A percentile compares a stretch with the other conserved stretches of the same genome.
These are phyloP conservation scores for Dolichallabes microphthalmus DNA, from an alignment of 2,113 vertebrate genomes.

Conservation along the genomic window DNA sequence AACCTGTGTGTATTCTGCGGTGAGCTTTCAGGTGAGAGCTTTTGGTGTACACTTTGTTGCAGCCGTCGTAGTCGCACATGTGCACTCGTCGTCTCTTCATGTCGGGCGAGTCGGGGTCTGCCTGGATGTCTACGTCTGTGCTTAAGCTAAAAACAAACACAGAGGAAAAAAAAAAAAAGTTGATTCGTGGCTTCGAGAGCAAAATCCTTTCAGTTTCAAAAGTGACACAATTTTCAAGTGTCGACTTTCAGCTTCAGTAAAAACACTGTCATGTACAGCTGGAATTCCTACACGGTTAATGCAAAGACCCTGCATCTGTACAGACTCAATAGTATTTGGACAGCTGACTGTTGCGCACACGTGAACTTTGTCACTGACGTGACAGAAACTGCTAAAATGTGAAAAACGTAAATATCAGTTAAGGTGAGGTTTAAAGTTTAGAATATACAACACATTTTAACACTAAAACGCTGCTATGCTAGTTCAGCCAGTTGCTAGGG, in stretches of 20 bases:
- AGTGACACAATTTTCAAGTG: too few species aligned
- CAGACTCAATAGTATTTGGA: too few species aligned
- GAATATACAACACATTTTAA: background rate
- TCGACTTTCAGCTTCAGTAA: too few species aligned
- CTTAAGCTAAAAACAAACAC: slow-evolving; percentile 60
- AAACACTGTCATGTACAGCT: too few species aligned
- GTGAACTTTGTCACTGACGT: background rate
- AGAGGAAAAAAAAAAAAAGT: background rate
- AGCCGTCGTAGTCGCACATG: slow-evolving; percentile 95
- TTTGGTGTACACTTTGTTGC: slow-evolving; percentile 97
- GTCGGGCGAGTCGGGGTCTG: slow-evolving; percentile 80
- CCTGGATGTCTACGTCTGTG: slow-evolving; percentile 70
- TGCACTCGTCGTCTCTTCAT: slow-evolving; percentile 91
- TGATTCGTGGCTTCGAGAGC: background rate
- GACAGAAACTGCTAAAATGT: background rate
- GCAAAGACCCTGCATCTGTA: too few species aligned
- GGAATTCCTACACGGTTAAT: too few species aligned
- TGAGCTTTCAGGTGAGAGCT: slow-evolving; percentile 98
- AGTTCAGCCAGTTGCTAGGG: background rate
- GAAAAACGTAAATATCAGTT: background rate
- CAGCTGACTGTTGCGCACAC: too few species aligned
- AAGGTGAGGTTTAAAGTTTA: background rate
- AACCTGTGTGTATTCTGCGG: slow-evolving; percentile 94
- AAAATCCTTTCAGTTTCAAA: background rate
- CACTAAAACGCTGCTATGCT: background rate